phyloP scores from a whole-genome alignment of 2,888 invertebrate genomes.

The Amphipyra berbera region DNA sequence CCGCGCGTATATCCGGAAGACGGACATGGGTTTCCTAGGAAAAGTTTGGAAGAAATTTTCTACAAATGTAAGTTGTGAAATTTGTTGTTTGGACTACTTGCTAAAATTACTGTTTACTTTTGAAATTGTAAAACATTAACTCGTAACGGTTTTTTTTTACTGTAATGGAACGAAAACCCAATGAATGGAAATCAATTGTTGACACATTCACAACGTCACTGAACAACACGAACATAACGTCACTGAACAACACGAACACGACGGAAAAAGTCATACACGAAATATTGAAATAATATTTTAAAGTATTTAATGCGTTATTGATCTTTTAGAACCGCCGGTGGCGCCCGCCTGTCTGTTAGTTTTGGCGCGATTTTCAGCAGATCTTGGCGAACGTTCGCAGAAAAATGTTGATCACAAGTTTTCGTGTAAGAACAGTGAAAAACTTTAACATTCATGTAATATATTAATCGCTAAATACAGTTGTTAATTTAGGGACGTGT shows the following conservation, averaged over 20 bases:
- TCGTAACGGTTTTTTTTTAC: neutral
- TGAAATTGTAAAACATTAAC: neutral
- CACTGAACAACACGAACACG: neutral
- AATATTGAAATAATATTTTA: neutral
- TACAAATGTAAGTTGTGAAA: slow-evolving; percentile 63
- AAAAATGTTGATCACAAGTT: slow-evolving; percentile 34
- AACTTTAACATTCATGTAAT: neutral
- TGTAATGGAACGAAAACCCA: neutral
- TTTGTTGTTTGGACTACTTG: no score
- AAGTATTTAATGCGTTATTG: slow-evolving; percentile 10
- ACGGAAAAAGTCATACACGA: neutral
- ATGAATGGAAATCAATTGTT: slow-evolving; percentile 3
- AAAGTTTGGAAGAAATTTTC: slow-evolving; percentile 71
- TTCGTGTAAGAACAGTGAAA: slow-evolving; percentile 16
- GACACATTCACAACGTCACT: slow-evolving; percentile 3
- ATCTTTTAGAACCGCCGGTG: slow-evolving; percentile 22
- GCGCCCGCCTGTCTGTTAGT: slow-evolving; percentile 41
- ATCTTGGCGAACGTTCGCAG: slow-evolving; percentile 24
- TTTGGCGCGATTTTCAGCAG: slow-evolving; percentile 38
- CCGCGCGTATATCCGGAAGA: slow-evolving; percentile 49
- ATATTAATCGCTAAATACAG: neutral
- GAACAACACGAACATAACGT: slow-evolving; percentile 1
- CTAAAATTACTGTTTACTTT: neutral
- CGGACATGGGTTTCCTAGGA: slow-evolving; percentile 70
- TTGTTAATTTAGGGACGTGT: slow-evolving; percentile 2